These are phyloP conservation scores for Perizoma flavofasciatum DNA, from an alignment of 2,888 invertebrate genomes.

Conservation along the genomic window DNA sequence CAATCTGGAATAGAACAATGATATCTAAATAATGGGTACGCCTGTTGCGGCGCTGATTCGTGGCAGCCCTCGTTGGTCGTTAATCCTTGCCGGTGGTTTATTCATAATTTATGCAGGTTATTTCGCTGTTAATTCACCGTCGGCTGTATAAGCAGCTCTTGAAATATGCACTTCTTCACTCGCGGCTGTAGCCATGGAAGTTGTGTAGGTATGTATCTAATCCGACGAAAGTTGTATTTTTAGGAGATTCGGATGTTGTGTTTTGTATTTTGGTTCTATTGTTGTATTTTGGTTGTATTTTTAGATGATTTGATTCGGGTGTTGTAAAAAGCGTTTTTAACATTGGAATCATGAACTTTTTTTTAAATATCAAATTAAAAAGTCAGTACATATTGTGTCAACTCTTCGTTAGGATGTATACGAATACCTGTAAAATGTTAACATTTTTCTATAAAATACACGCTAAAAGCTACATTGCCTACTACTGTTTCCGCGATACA, in stretches of 20 bases:
- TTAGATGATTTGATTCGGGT: too few relatives aligned
- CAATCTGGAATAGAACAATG: conserved; percentile 26
- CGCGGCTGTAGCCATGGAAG: conserved; percentile 3
- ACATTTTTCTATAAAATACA: conserved; percentile 13
- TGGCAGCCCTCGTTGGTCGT: conserved; percentile 58
- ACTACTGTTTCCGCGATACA: conserved; percentile 11
- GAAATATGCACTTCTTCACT: conserved; percentile 54
- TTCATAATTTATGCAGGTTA: conserved; percentile 74
- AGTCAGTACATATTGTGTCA: too few relatives aligned
- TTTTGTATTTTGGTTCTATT: too few relatives aligned
- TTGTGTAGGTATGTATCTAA: neutral
- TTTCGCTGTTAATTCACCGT: conserved; percentile 67
- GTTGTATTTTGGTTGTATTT: too few relatives aligned
- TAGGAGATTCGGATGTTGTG: neutral
- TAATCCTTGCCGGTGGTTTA: conserved; percentile 67
- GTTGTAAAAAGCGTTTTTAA: too few relatives aligned
- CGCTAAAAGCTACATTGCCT: conserved; percentile 8
- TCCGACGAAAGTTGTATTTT: conserved; percentile 5
- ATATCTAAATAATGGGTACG: conserved; percentile 37
- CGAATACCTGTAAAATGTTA: neutral
- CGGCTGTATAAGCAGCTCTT: conserved; percentile 60
- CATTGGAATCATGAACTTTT: too few relatives aligned
- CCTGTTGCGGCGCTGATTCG: conserved; percentile 54
- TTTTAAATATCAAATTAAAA: too few relatives aligned
- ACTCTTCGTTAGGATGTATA: neutral